Base-by-base conservation (phyloP, 92 coral and sea anemone genomes). In the Ricordea florida region DNA sequence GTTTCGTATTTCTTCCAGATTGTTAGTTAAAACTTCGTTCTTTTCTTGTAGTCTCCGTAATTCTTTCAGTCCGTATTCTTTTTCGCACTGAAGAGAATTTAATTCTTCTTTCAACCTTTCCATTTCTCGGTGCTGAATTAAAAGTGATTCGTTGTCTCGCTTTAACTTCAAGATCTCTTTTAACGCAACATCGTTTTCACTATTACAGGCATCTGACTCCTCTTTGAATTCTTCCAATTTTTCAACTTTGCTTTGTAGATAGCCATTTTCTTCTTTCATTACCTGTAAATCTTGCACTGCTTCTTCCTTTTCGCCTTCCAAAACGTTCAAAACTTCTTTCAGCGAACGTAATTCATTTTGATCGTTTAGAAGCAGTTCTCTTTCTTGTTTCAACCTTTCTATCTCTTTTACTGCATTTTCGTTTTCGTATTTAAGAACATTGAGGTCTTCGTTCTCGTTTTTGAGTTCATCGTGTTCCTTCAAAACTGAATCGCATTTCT, bases 31-130 rank as follows among this genome's bases (percentile, higher is more conserved):
- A 7, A 73, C 35, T 16, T 28, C 11, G 17, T 43, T 62, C 6
- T 72, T 51, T 10, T 50, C 43, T 35, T 65, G 73, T 22, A 66
- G 34, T 18, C 25, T 66, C 30, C 51, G 72, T n/a, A 67, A 9
- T 14, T 67, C 18, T 6, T 9, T 37, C n/a, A 53, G 38, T 7
- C 70, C 44, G 10, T 20, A 38, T 8, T 38, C 25, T 49, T 81
- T 72, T 25, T 59, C 80, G 1, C 24, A 32, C 32, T 30, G 34
- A 10, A 59, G 30, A 17, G 41, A 28, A 29, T 9, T 47, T 2
- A 31, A 23, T 2, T 27, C 15, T 28, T 48, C 51, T 16, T 14
- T 48, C 6, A 70, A 10, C 32, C 31, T 20, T 2, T 38, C 47
- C 0, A 34, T 69, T 34, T 35, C 41, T 13, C 36, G 15, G 10